Evolutionary conservation across 1,140 invertebrate genomes (phyloP), one percentile per base, ranked within the genome.

Genomic region (Theocolax elegans): DNA sequence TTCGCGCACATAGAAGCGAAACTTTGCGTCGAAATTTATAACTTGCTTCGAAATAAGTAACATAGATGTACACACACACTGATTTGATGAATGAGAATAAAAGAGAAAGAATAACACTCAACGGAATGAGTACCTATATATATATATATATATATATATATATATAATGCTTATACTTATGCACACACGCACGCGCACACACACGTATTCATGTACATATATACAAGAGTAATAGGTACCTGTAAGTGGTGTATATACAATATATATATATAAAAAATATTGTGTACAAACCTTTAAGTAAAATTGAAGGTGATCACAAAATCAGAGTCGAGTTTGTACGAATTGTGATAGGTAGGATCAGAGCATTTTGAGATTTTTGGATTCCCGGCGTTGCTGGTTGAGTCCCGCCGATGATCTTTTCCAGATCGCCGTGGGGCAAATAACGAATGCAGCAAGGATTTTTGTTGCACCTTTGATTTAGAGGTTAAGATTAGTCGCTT

Each of bases 1-100:
- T 29, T 35, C n/a, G 29, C 31, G 31, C 48, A 64, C 19, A 31
- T 12, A 38, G 8, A 53, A 53, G 19, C 31, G 9, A 64, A 53
- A 40, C 46, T 42, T 65, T n/a, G 23, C 38, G 38, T 54, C 40
- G 10, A 66, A 54, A 42, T 44, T 66, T 13, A 44, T 42, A 7
- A 27, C 46, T n/a, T n/a, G 46, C 27, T 25, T 3, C 13, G 8
- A 27, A 25, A 58, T 58, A 58, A 21, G 23, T 35, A 35, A 35
- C 10, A 35, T 35, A 35, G 31, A 58, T 2, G 12, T 12, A 58
- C 1, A 29, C 17, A 56, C 53, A 25, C 27, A 4, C n/a, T n/a
- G n/a, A n/a, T n/a, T n/a, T 35, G 4, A 35, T 35, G 10, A 35
- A 35, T 6, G 31, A 35, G 10, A 35, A 35, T 6, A 35, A 35